A percentile compares a stretch with the other conserved stretches of the same genome.
Evolutionary conservation across 2,888 invertebrate species (phyloP).

Genomic region (Drosophila mulleri): DNA sequence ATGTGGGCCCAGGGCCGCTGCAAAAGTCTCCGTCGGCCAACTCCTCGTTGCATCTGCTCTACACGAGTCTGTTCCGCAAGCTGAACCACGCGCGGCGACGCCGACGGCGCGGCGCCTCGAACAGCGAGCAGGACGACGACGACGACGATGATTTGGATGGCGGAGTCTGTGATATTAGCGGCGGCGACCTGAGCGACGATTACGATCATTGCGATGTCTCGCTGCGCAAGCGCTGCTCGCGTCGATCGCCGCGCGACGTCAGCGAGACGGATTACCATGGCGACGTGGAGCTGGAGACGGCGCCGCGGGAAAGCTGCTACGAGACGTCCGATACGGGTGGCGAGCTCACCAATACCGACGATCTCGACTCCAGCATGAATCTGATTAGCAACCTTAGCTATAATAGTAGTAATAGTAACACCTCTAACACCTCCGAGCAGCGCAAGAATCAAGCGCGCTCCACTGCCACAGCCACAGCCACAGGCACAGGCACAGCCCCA

Average conservation of each 20-base stretch:
- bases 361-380: constrained; percentile 84
- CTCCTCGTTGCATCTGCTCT: constrained; percentile 80
- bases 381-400: constrained; percentile 84
- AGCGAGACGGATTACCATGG: constrained; percentile 82
- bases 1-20: constrained; percentile 40
- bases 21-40: constrained; percentile 80
- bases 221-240: constrained; percentile 53
- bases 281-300: constrained; percentile 71
- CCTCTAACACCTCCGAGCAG: constrained; percentile 81
- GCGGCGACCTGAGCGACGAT: constrained; percentile 82
- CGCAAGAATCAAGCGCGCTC: constrained; percentile 41
- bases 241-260: constrained; percentile 64
- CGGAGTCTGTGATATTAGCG: constrained; percentile 82
- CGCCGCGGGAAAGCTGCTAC: constrained; percentile 82
- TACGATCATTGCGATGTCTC: constrained; percentile 80
- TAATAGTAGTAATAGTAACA: constrained; percentile 85
- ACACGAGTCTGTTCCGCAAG: constrained; percentile 79
- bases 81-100: constrained; percentile 69
- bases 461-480: constrained; percentile 38
- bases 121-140: constrained; percentile 75
- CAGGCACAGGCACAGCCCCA: constrained; percentile 38
- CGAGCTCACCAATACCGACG: constrained; percentile 82
- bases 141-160: constrained; percentile 67
- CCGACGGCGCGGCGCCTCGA: constrained; percentile 62
- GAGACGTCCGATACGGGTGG: constrained; percentile 84